A percentile compares a stretch with the other conserved stretches of the same genome.
phyloP scores from a whole-genome alignment of 1,140 invertebrate genomes.

The Drosophila erecta region DNA sequence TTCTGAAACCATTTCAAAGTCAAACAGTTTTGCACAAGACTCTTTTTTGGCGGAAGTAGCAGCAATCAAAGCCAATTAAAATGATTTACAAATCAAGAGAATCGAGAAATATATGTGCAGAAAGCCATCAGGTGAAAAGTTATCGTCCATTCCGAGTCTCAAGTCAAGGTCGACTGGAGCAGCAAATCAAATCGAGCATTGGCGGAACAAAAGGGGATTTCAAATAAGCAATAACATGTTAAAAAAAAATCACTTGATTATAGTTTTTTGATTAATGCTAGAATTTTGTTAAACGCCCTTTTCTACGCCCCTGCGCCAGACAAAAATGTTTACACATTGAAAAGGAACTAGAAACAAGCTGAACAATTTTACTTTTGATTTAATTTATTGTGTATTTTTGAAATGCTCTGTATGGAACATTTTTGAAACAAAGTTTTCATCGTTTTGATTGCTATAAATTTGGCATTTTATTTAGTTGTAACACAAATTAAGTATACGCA shows the following conservation, averaged over 20 bases:
- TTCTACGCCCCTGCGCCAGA: constrained; percentile 24
- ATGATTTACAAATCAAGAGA: constrained; percentile 44
- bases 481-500: constrained; percentile 62
- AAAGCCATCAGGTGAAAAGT: constrained; percentile 41
- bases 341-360: constrained; percentile 11
- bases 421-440: constrained; percentile 16
- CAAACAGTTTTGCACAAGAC: constrained; percentile 43
- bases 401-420: constrained; percentile 8
- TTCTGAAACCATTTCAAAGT: constrained; percentile 45
- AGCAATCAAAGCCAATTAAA: constrained; percentile 52
- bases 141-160: constrained; percentile 24
- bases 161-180: constrained; percentile 31
- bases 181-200: constrained; percentile 10
- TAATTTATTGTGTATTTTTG: constrained; percentile 56
- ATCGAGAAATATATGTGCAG: constrained; percentile 24
- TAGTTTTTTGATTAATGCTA: no score
- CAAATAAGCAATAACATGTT: neutral
- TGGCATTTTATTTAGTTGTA: constrained; percentile 30
- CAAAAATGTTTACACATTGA: constrained; percentile 50
- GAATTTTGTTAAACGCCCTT: neutral
- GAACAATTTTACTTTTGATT: constrained; percentile 31
- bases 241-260: no score
- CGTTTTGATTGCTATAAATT: constrained; percentile 45
- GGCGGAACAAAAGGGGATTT: neutral
- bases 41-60: constrained; percentile 39